A percentile compares a stretch with the other conserved stretches of the same genome.
phyloP scores from a whole-genome alignment of 2,797 vertebrate genomes.

The Acrossocheilus fasciatus region DNA sequence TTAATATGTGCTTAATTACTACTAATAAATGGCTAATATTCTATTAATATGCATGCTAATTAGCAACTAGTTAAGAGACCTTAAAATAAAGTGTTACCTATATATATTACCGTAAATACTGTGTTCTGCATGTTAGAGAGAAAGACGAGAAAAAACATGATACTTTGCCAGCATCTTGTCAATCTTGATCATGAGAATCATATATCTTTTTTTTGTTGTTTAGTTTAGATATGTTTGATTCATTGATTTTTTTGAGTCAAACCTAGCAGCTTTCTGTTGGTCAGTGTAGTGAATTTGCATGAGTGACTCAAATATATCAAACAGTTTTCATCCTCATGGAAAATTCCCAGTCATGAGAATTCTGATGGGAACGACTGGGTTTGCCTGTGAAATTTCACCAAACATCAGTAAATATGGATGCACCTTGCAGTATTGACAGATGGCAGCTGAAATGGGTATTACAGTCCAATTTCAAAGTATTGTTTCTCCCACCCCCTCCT shows the following conservation, averaged over 20 bases:
- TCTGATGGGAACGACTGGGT: neutral
- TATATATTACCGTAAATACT: neutral
- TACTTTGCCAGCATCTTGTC: neutral
- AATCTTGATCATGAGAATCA: neutral
- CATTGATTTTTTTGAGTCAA: neutral
- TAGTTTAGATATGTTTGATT: too few species aligned
- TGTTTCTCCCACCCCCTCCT: neutral
- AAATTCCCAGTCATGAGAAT: neutral
- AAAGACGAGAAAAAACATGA: neutral
- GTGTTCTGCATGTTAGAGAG: neutral
- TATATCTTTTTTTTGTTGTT: neutral
- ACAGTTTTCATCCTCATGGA: neutral
- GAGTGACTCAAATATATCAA: neutral
- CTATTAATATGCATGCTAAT: too few species aligned
- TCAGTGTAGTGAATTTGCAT: neutral
- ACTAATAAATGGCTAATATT: too few species aligned
- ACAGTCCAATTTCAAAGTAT: neutral
- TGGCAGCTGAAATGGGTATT: neutral
- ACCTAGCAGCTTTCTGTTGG: neutral
- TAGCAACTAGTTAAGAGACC: too few species aligned
- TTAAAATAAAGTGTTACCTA: too few species aligned
- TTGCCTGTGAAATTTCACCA: neutral
- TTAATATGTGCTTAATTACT: too few species aligned
- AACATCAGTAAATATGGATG: neutral
- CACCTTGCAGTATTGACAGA: neutral